Evolutionary conservation across 2,797 vertebrate species (phyloP).

Genomic region (Gephyroberyx darwinii): DNA sequence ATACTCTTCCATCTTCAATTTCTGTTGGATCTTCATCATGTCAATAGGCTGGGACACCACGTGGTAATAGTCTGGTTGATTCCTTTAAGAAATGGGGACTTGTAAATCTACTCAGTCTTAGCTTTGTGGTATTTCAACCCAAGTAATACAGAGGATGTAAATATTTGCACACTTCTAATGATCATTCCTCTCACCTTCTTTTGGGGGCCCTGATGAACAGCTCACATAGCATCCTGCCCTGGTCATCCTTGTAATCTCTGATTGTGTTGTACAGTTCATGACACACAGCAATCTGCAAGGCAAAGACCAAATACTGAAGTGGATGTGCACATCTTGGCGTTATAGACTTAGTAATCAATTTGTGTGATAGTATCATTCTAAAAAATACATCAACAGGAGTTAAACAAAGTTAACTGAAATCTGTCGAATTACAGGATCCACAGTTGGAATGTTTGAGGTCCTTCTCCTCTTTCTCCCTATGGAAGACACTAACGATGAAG

Average conservation of each 20-base stretch:
- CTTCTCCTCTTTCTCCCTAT: slow-evolving; percentile 94
- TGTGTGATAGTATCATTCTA: slow-evolving; percentile 21
- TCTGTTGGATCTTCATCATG: slow-evolving; percentile 99
- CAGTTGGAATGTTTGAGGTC: slow-evolving; percentile 93
- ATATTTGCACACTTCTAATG: background rate
- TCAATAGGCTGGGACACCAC: slow-evolving; percentile 98
- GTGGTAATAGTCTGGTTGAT: slow-evolving; percentile 98
- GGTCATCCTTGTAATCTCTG: slow-evolving; percentile 97
- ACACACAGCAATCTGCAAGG: slow-evolving; percentile 94
- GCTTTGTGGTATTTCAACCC: background rate
- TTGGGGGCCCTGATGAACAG: slow-evolving; percentile 97
- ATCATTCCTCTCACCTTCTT: slow-evolving; percentile 83
- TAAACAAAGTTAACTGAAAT: slow-evolving; percentile 50
- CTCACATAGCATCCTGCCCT: slow-evolving; percentile 95
- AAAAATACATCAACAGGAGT: background rate
- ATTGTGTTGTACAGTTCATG: slow-evolving; percentile 98
- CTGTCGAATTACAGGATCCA: slow-evolving; percentile 92
- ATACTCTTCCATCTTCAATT: slow-evolving; percentile 99
- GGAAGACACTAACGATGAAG: slow-evolving; percentile 88
- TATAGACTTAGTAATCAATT: slow-evolving; percentile 5
- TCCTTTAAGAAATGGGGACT: slow-evolving; percentile 77
- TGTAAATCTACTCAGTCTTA: background rate
- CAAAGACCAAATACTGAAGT: slow-evolving; percentile 41
- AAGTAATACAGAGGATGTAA: background rate
- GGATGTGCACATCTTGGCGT: background rate